A percentile compares a stretch with the other conserved stretches of the same genome.
Evolutionary conservation across 2,888 invertebrate genomes (phyloP).

Genomic region (Rhaphigaster nebulosa): DNA sequence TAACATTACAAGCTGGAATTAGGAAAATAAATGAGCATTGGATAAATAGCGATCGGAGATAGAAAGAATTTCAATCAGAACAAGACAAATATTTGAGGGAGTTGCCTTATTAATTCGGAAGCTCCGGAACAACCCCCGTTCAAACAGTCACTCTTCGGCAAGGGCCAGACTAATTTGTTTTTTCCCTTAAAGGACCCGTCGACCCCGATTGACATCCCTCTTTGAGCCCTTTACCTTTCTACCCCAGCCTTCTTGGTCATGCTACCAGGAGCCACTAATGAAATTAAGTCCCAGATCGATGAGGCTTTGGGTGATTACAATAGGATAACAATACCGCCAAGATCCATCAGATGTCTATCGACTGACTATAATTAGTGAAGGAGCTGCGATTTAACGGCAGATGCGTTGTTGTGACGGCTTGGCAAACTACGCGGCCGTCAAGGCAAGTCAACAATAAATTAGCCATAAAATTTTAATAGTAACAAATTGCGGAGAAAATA

Average conservation of each 20-base stretch:
- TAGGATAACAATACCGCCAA: neutral
- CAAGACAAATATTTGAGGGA: neutral
- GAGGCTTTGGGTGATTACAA: slow-evolving; percentile 15
- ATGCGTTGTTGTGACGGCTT: too few relatives aligned
- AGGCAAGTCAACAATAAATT: too few relatives aligned
- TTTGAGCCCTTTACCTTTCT: neutral
- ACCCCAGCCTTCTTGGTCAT: neutral
- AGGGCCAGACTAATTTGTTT: neutral
- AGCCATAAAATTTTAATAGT: too few relatives aligned
- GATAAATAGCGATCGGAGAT: neutral
- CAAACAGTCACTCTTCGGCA: neutral
- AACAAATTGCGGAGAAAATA: too few relatives aligned
- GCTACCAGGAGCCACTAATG: neutral
- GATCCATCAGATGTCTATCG: neutral
- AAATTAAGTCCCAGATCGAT: slow-evolving; percentile 28
- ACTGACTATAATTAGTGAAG: neutral
- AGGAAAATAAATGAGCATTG: slow-evolving; percentile 7
- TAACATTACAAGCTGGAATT: neutral
- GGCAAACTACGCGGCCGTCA: too few relatives aligned
- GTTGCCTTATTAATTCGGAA: neutral
- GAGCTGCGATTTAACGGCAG: neutral
- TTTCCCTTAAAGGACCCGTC: neutral
- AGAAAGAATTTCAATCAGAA: neutral
- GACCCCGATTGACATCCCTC: slow-evolving; percentile 10
- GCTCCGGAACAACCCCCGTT: neutral